Percentiles rank a stretch among this genome's conserved stretches.
Conservation (phyloP, 2,797 vertebrate species). For the Propithecus perrieri region DNA sequence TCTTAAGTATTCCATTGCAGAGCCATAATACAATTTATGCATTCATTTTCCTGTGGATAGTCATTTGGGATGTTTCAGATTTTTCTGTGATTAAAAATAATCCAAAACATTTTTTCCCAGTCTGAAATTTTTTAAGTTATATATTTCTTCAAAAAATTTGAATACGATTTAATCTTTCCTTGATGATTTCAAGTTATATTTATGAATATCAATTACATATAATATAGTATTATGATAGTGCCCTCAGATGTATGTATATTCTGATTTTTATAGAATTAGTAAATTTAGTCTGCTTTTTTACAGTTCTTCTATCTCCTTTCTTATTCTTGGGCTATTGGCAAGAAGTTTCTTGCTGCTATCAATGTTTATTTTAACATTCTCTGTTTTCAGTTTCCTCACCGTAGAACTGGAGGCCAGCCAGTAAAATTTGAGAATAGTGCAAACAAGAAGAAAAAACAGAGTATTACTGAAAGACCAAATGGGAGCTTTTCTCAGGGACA, state of each 20-base stretch:
- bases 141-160: neutral
- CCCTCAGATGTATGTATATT: neutral
- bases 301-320: neutral
- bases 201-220: neutral
- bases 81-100: slow-evolving; percentile 33
- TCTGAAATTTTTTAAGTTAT: neutral
- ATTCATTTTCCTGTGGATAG: neutral
- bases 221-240: neutral
- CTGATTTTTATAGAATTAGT: slow-evolving; percentile 12
- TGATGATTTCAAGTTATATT: neutral
- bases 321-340: neutral
- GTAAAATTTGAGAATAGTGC: slow-evolving; percentile 37
- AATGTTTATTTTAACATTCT: slow-evolving; percentile 54
- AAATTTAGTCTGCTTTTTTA: slow-evolving; percentile 11
- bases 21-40: neutral
- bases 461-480: slow-evolving; percentile 9
- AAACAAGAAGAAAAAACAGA: slow-evolving; percentile 53
- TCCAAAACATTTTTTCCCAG: neutral
- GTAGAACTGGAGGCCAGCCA: slow-evolving; percentile 18
- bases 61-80: neutral
- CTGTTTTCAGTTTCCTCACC: slow-evolving; percentile 54
- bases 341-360: slow-evolving; percentile 34
- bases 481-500: neutral
- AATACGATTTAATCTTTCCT: slow-evolving; percentile 13
- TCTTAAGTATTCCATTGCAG: neutral